These are phyloP conservation scores for Oncorhynchus gorbuscha DNA, from an alignment of 2,113 vertebrate species.

Conservation along the genomic window DNA sequence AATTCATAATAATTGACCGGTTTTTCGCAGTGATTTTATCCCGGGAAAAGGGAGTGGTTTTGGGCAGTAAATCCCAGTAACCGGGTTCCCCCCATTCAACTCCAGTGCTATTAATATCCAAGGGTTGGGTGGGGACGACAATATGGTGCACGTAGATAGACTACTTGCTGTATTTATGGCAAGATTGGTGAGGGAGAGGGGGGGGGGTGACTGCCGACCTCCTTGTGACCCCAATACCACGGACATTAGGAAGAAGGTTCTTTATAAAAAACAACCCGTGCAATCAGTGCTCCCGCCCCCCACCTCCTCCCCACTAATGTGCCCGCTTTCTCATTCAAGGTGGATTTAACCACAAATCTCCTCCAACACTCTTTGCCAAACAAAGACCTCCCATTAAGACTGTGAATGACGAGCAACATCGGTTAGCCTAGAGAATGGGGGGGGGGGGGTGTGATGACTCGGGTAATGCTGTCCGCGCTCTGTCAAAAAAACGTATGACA, in stretches of 20 bases:
- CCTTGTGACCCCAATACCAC: constrained; percentile 44
- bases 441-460: background rate
- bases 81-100: too few species aligned
- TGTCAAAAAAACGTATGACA: constrained; percentile 10
- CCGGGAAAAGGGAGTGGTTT: too few species aligned
- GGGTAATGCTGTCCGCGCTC: background rate
- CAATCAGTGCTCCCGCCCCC: constrained; percentile 7
- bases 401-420: background rate
- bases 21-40: too few species aligned
- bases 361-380: background rate
- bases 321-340: constrained; percentile 26
- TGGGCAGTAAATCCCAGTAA: too few species aligned
- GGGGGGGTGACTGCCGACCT: constrained; percentile 28
- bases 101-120: too few species aligned
- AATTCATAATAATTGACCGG: too few species aligned
- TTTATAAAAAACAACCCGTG: background rate
- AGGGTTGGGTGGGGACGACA: constrained; percentile 8
- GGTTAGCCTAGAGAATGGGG: background rate
- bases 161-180: too few species aligned
- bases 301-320: constrained; percentile 2
- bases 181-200: background rate
- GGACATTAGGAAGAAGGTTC: constrained; percentile 8
- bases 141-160: too few species aligned
- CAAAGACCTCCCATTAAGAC: background rate
- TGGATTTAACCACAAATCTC: constrained; percentile 25